phyloP scores from a whole-genome alignment of 2,113 vertebrate species.

The Bothrops jararaca region DNA sequence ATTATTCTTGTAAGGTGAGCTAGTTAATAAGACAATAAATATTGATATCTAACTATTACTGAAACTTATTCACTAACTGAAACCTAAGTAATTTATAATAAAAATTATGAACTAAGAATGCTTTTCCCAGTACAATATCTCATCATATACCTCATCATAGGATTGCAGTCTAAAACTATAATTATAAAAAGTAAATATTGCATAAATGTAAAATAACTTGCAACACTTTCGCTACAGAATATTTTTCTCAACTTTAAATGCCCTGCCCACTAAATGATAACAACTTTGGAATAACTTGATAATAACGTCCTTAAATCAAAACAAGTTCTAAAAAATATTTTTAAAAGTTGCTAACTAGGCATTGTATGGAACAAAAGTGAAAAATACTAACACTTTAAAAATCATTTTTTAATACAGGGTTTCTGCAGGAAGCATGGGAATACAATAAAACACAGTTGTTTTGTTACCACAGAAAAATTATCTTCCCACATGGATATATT shows the following conservation, averaged over 20 bases:
- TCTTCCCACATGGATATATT: not conserved
- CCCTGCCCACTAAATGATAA: slow-evolving; percentile 16
- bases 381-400: slow-evolving; percentile 1
- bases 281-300: not conserved
- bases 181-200: not conserved
- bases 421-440: not conserved
- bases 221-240: not conserved
- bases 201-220: not conserved
- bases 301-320: slow-evolving; percentile 21
- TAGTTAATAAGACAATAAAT: slow-evolving; percentile 79
- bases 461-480: not conserved
- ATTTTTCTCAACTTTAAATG: not conserved
- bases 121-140: not conserved
- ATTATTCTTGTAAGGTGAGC: slow-evolving; percentile 83
- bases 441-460: not conserved
- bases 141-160: not conserved
- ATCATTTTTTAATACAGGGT: not conserved
- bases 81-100: not conserved
- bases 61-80: slow-evolving; percentile 30
- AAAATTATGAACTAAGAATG: not conserved
- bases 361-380: not conserved
- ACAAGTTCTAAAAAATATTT: slow-evolving; percentile 3
- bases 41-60: slow-evolving; percentile 52
- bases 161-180: not conserved
- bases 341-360: not conserved